Evolutionary conservation across 2,888 invertebrate species (phyloP).

Genomic region (Hymenopus coronatus): DNA sequence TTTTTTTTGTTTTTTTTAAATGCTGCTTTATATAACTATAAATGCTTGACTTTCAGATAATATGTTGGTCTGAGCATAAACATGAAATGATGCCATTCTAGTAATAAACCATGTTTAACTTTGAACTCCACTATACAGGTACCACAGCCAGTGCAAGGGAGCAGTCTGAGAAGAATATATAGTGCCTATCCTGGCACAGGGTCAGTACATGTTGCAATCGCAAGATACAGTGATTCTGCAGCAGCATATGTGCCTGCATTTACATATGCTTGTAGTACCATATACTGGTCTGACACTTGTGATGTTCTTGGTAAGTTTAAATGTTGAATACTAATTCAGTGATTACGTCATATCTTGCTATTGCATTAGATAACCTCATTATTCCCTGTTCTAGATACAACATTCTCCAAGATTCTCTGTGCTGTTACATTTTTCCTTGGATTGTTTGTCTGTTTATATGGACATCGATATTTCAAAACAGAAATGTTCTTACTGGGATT

Average conservation of each 20-base stretch:
- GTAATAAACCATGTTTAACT: too few species aligned
- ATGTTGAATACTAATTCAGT: not conserved
- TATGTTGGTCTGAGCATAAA: too few species aligned
- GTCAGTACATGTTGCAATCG: conserved; percentile 58
- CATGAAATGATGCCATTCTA: too few species aligned
- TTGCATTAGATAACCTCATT: too few species aligned
- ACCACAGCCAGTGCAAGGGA: conserved; percentile 37
- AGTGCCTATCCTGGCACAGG: conserved; percentile 63
- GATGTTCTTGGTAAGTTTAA: conserved; percentile 53
- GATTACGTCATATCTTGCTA: too few species aligned
- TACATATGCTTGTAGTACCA: conserved; percentile 63
- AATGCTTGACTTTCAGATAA: too few species aligned
- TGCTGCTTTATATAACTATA: too few species aligned
- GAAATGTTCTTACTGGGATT: conserved; percentile 62
- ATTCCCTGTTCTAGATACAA: conserved; percentile 46
- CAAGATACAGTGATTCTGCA: conserved; percentile 48
- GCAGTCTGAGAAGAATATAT: conserved; percentile 51
- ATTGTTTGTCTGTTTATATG: conserved; percentile 59
- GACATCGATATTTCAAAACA: conserved; percentile 61
- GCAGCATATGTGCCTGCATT: conserved; percentile 64
- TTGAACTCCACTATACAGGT: conserved; percentile 39
- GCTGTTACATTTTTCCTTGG: conserved; percentile 59
- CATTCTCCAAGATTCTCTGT: conserved; percentile 52
- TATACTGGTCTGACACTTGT: conserved; percentile 47
- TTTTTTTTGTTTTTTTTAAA: too few species aligned